Percentiles rank a stretch among this genome's conserved stretches.
Conservation (phyloP, 2,113 vertebrate genomes). For the Psammodynastes pulverulentus region DNA sequence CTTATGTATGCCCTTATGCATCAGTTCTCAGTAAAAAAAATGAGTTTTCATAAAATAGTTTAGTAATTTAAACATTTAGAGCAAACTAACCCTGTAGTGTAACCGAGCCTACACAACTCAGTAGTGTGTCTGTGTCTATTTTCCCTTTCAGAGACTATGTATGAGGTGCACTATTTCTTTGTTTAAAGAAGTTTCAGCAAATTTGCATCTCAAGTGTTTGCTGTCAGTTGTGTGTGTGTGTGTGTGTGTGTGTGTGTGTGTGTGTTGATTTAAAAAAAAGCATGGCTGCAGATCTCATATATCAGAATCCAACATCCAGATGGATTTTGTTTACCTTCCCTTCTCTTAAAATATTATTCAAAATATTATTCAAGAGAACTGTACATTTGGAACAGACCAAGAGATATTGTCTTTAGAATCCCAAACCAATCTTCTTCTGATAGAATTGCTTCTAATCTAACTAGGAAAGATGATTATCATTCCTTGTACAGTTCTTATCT, state of each 20-base stretch:
- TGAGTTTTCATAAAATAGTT: background rate
- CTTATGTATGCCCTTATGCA: background rate
- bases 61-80: background rate
- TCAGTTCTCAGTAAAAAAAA: background rate
- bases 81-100: background rate
- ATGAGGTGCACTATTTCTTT: background rate
- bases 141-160: background rate
- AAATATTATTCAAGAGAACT: background rate
- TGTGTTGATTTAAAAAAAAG: background rate
- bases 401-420: background rate
- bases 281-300: background rate
- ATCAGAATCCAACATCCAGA: background rate
- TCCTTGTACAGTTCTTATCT: background rate
- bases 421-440: background rate
- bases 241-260: background rate
- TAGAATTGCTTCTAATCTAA: background rate
- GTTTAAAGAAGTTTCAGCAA: background rate
- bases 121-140: background rate
- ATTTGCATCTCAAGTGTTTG: background rate
- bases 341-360: background rate
- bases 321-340: background rate
- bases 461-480: background rate
- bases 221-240: background rate
- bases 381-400: background rate
- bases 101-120: background rate